phyloP scores from a whole-genome alignment of 2,888 invertebrate genomes.

The Strigamia maritima region DNA sequence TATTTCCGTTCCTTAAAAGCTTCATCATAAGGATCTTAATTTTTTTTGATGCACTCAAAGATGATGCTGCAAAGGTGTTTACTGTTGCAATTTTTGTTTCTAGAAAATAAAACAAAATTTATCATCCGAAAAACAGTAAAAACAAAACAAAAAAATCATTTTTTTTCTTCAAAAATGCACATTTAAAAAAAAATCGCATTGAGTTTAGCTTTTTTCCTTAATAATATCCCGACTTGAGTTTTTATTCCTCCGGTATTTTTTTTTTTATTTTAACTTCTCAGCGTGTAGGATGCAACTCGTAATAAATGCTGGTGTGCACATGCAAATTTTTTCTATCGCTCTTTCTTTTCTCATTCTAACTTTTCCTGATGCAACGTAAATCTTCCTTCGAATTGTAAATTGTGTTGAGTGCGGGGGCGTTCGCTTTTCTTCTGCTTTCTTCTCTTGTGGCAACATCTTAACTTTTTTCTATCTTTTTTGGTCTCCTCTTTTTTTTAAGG shows the following conservation, averaged over 20 bases:
- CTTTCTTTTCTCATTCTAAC: conserved; percentile 29
- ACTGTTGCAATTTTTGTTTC: not conserved
- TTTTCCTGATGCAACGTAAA: conserved; percentile 35
- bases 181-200: not conserved
- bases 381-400: conserved; percentile 34
- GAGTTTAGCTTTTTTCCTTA: not conserved
- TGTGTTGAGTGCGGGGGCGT: conserved; percentile 28
- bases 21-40: conserved; percentile 27
- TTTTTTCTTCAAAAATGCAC: not conserved
- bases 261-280: conserved; percentile 6
- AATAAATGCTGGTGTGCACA: conserved; percentile 29
- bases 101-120: not conserved
- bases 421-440: conserved; percentile 5
- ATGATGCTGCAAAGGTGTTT: not conserved
- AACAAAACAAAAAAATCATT: not conserved
- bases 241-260: not conserved
- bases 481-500: conserved; percentile 6
- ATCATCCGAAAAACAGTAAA: conserved; percentile 3
- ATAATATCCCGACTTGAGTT: not conserved
- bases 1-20: conserved; percentile 20
- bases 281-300: conserved; percentile 24
- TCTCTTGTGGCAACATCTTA: conserved; percentile 24
- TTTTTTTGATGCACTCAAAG: conserved; percentile 22
- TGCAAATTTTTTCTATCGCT: conserved; percentile 34
- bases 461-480: conserved; percentile 29